Base-by-base conservation (phyloP, 1,140 invertebrate species). In the Phortica variegata region DNA sequence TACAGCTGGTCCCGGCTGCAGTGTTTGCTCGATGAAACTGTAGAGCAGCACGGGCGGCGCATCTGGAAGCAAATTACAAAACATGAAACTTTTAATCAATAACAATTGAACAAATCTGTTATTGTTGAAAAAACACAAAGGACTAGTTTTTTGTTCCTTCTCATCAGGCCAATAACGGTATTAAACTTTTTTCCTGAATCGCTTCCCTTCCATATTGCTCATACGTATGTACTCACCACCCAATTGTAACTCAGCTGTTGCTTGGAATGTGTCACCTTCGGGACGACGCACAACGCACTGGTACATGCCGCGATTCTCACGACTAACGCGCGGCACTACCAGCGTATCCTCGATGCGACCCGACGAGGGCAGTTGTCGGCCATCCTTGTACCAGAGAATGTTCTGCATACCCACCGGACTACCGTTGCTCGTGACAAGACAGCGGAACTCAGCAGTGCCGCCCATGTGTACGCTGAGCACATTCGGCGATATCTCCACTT, bases 241-340 rank as follows among this genome's bases (percentile, higher is more conserved):
- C 26, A 93, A 77, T 61, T 87, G 82, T 18, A 93, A 79, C 77
- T 91, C 88, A 1, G 87, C 86, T 0, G 88, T 82, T 10, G 87
- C 89, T 73, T 93, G 90, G 13, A 87, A 87, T 2, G 85, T 88
- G 57, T 91, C 88, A 7, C 85, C 83, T 55, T 89, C 87, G 16
- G 86, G 82, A 45, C 85, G 76, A 43, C 83, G 80, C 1, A 89
- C 88, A 52, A 93, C 82, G 69, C 89, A 91, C 63, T 91, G 88
- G 76, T 92, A 93, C 87, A 93, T 92, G 49, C 90, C 90, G 54
- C 87, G 79, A 75, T 89, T 87, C 58, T 89, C 86, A 56, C 87
- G 77, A 58, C 84, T 83, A 45, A 90, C 88, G 49, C 86, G 80
- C 47, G 83, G 82, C 34, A 87, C 79, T 26, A 83, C 78, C 18